Conservation (phyloP, 2,888 invertebrate species). For the Spisula solida region DNA sequence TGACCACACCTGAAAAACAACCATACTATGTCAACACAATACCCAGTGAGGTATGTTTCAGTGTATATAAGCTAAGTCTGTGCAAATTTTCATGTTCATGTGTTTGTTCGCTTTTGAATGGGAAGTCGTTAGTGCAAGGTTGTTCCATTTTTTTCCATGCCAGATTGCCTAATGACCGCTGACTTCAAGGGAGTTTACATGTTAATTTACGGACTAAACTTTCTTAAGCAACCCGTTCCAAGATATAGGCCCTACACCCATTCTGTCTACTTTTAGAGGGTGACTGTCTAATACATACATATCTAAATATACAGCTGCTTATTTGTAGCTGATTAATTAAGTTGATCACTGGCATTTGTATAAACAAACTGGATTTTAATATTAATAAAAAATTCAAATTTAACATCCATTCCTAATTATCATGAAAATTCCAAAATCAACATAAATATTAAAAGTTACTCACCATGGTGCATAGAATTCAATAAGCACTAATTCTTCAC, state of each 20-base stretch:
- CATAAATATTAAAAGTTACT: slow-evolving; percentile 56
- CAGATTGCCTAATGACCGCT: background rate
- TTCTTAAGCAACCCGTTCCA: too few relatives aligned
- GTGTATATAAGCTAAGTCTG: too few relatives aligned
- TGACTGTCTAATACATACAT: too few relatives aligned
- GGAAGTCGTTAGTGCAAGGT: background rate
- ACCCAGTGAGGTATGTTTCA: too few relatives aligned
- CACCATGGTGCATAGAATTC: slow-evolving; percentile 90
- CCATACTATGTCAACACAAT: background rate
- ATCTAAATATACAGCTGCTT: too few relatives aligned
- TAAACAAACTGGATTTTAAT: background rate
- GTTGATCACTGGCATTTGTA: too few relatives aligned
- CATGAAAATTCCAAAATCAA: background rate
- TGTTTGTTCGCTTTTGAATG: background rate
- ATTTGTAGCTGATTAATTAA: too few relatives aligned
- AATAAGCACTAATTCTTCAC: slow-evolving; percentile 88
- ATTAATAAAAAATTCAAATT: background rate
- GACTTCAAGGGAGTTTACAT: too few relatives aligned
- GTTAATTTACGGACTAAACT: too few relatives aligned
- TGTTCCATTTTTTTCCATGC: background rate
- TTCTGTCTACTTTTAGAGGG: too few relatives aligned
- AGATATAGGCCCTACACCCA: too few relatives aligned
- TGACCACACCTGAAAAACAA: slow-evolving; percentile 88
- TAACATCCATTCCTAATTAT: background rate
- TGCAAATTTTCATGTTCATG: background rate